phyloP scores from a whole-genome alignment of 2,113 vertebrate species.

The Hemicordylus capensis region DNA sequence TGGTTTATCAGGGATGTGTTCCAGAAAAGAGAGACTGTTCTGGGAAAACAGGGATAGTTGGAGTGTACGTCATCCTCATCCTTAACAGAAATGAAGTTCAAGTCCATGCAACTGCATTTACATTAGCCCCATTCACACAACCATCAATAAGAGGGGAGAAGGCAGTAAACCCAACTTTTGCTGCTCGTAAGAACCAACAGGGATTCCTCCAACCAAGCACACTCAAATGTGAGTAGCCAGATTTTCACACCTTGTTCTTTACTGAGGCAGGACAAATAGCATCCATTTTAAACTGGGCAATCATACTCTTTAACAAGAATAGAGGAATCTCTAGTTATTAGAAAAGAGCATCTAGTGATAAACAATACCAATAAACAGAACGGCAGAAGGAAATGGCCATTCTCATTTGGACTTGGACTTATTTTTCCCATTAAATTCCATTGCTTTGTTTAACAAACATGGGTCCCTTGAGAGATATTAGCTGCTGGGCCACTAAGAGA shows the following conservation, averaged over 20 bases:
- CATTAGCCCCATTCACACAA: too few relatives aligned
- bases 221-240: too few relatives aligned
- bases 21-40: neutral
- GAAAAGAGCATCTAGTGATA: neutral
- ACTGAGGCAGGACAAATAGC: neutral
- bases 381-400: neutral
- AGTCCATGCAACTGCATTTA: neutral
- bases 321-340: neutral
- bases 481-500: neutral
- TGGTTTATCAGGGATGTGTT: neutral
- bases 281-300: neutral
- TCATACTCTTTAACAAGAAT: neutral
- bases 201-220: too few relatives aligned
- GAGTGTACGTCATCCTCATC: neutral
- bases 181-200: too few relatives aligned
- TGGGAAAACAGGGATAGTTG: too few relatives aligned
- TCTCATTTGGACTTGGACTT: neutral
- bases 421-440: neutral
- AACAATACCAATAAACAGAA: neutral
- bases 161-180: too few relatives aligned
- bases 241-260: too few relatives aligned
- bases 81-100: neutral
- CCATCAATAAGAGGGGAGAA: too few relatives aligned
- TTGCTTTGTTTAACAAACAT: neutral
- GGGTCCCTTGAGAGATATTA: neutral